Percentiles rank a stretch among this genome's conserved stretches.
Conservation (phyloP, 2,797 vertebrate genomes). For the Eidolon dupreanum region DNA sequence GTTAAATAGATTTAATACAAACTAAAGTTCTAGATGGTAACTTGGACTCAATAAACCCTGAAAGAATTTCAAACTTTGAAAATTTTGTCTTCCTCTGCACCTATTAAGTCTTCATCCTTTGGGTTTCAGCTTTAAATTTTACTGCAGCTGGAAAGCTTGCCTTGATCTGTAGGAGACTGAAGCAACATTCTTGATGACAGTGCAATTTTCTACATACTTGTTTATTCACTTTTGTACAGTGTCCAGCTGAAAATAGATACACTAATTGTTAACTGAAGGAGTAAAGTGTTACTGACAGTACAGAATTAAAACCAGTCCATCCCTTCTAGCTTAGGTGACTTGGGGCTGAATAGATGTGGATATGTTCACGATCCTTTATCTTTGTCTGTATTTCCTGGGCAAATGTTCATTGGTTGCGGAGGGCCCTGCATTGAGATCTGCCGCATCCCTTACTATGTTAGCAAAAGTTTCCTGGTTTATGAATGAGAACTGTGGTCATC, state of each 20-base stretch:
- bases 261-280: neutral
- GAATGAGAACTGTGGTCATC: neutral
- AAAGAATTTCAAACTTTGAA: neutral
- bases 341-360: neutral
- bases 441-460: neutral
- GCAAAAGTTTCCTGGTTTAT: neutral
- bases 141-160: neutral
- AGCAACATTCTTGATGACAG: neutral
- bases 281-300: neutral
- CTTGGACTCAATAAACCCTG: neutral
- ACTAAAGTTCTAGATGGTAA: neutral
- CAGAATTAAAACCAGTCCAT: too few species aligned
- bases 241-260: neutral
- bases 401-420: accelerated
- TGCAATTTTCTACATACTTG: neutral
- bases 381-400: neutral
- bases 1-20: neutral
- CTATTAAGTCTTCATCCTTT: neutral
- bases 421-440: neutral
- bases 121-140: neutral
- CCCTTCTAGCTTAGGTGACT: accelerated
- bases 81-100: neutral
- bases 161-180: neutral
- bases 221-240: neutral
- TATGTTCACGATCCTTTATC: accelerated